A percentile compares a stretch with the other conserved stretches of the same genome.
Evolutionary conservation across 2,797 vertebrate species (phyloP).

Genomic region (Sebastes diploproa): DNA sequence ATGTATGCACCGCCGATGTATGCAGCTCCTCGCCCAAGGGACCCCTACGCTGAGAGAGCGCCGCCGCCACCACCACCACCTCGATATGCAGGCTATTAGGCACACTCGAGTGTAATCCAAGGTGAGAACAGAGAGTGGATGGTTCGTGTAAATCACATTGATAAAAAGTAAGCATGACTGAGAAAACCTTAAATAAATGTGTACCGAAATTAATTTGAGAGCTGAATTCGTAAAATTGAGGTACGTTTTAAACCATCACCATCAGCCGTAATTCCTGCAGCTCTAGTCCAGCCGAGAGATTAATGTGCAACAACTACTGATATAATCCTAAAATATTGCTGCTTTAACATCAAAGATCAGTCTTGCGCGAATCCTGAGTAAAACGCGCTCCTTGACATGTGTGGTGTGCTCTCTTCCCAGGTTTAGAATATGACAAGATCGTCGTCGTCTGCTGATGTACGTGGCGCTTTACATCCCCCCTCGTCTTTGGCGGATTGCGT

Average conservation of each 20-base stretch:
- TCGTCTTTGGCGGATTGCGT: constrained; percentile 85
- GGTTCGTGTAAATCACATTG: constrained; percentile 5
- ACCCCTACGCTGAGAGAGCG: constrained; percentile 84
- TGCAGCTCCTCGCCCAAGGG: constrained; percentile 82
- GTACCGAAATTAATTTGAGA: neutral
- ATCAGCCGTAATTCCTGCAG: constrained; percentile 23
- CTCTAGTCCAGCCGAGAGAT: constrained; percentile 9
- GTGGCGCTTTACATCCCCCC: constrained; percentile 79
- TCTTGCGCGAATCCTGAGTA: constrained; percentile 68
- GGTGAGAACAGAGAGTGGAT: constrained; percentile 63
- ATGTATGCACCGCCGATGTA: constrained; percentile 76
- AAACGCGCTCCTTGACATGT: constrained; percentile 81
- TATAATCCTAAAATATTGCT: constrained; percentile 49
- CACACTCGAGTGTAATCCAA: constrained; percentile 52
- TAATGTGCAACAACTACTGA: constrained; percentile 19
- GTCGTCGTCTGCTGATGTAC: constrained; percentile 86
- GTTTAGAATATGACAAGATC: constrained; percentile 88
- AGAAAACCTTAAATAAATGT: neutral
- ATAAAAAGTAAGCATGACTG: neutral
- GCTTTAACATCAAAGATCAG: constrained; percentile 38
- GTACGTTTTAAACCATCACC: constrained; percentile 25
- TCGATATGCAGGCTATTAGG: constrained; percentile 79
- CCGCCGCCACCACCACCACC: constrained; percentile 74
- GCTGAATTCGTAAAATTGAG: neutral
- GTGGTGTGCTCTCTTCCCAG: constrained; percentile 88